Conservation (phyloP, 2,113 vertebrate species). For the Daubentonia madagascariensis region DNA sequence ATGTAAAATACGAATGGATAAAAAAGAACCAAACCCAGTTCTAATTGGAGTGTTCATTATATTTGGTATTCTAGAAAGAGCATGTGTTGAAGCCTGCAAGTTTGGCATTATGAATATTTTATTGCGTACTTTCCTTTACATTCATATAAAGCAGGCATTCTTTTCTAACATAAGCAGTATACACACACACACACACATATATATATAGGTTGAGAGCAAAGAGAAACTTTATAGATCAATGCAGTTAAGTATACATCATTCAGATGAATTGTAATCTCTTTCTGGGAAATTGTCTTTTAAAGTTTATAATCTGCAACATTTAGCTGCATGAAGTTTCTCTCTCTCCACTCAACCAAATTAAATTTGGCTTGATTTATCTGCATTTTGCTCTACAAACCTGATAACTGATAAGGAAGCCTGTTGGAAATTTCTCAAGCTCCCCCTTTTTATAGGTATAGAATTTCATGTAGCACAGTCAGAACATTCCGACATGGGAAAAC, state of each 20-base stretch:
- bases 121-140: slow-evolving; percentile 51
- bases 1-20: slow-evolving; percentile 50
- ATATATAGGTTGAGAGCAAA: not conserved
- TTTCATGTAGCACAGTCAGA: not conserved
- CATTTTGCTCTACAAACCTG: not conserved
- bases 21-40: not conserved
- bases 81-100: not conserved
- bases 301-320: not conserved
- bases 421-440: not conserved
- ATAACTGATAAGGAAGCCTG: not conserved
- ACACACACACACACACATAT: too few species aligned
- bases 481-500: not conserved
- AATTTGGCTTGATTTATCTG: not conserved
- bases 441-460: not conserved
- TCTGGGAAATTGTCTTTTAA: not conserved
- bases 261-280: not conserved
- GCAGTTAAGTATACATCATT: not conserved
- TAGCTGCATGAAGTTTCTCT: not conserved
- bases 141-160: slow-evolving; percentile 29
- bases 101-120: slow-evolving; percentile 72
- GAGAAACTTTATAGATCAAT: not conserved
- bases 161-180: slow-evolving; percentile 22
- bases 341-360: not conserved
- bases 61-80: slow-evolving; percentile 64
- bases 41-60: slow-evolving; percentile 63